These are phyloP conservation scores for Galemys pyrenaicus DNA, from an alignment of 2,113 vertebrate species.

Conservation along the genomic window DNA sequence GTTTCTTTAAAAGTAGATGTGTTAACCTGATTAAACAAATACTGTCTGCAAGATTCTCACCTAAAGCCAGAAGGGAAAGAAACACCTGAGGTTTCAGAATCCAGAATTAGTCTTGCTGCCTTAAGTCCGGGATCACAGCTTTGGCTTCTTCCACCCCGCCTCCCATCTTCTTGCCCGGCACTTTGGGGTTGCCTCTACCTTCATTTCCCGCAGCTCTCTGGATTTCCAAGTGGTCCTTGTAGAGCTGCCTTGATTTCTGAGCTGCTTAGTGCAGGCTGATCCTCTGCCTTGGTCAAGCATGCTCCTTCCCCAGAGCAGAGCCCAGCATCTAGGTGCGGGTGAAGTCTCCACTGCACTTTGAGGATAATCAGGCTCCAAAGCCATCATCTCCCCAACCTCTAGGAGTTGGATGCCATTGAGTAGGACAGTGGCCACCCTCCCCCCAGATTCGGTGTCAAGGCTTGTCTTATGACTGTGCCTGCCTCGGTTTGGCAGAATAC, in stretches of 20 bases:
- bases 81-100: not conserved
- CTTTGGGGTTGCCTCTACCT: not conserved
- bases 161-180: not conserved
- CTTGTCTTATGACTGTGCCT: not conserved
- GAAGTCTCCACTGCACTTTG: not conserved
- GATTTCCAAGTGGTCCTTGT: not conserved
- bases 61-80: not conserved
- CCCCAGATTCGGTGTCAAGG: not conserved
- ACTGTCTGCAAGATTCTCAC: not conserved
- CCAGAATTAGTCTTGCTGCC: not conserved
- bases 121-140: not conserved
- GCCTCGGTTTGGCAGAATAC: constrained; percentile 16
- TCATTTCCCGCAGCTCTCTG: not conserved
- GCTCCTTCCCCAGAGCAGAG: not conserved
- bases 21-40: not conserved
- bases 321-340: not conserved
- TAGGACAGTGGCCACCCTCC: not conserved
- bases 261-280: not conserved
- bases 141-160: not conserved
- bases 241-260: not conserved
- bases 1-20: not conserved
- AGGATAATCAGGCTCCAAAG: not conserved
- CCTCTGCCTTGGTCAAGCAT: not conserved
- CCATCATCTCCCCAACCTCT: not conserved
- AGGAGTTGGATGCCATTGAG: not conserved